Conservation (phyloP, 2,797 vertebrate species). For the Mormyrus proboscirostris region DNA sequence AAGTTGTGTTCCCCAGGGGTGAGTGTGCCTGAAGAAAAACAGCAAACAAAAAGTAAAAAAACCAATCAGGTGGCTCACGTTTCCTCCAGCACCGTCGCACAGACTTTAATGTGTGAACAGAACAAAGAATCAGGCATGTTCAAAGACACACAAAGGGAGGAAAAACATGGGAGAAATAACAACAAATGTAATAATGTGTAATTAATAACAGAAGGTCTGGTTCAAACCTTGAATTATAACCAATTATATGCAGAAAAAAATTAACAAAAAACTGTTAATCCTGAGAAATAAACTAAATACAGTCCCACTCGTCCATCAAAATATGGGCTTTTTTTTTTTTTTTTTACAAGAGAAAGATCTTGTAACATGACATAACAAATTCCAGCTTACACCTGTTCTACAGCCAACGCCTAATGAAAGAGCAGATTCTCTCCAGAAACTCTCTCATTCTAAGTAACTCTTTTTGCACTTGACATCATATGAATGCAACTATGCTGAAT, state of each 20-base stretch:
- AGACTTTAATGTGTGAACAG: not conserved
- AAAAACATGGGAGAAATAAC: not conserved
- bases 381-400: not conserved
- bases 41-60: not conserved
- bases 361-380: not conserved
- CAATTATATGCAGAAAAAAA: not conserved
- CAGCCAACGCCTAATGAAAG: not conserved
- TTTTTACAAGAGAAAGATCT: not conserved
- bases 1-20: conserved; percentile 81
- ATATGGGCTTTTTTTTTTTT: not conserved
- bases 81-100: conserved; percentile 25
- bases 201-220: not conserved
- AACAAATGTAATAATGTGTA: not conserved
- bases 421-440: not conserved
- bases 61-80: conserved; percentile 18
- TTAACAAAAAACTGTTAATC: not conserved
- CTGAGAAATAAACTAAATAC: not conserved
- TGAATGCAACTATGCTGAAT: not conserved
- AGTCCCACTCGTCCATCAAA: not conserved
- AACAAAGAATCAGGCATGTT: not conserved
- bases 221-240: not conserved
- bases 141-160: not conserved
- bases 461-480: not conserved
- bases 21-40: conserved; percentile 67
- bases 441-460: not conserved